Conservation (phyloP, 2,888 invertebrate genomes). For the Hyposoter dolosus region DNA sequence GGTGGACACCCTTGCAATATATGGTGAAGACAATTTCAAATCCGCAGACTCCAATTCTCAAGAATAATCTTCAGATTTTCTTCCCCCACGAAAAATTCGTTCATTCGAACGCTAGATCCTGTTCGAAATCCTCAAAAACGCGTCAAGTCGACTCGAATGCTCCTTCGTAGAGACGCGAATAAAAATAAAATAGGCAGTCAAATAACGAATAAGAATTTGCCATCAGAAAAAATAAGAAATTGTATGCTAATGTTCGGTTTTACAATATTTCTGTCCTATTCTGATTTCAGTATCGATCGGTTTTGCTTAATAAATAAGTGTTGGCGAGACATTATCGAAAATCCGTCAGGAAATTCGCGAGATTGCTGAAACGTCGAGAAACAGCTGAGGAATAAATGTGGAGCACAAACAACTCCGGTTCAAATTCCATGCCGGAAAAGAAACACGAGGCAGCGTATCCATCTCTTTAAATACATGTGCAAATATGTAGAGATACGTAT, state of each 20-base stretch:
- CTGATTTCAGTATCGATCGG: background rate
- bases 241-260: background rate
- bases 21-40: slow-evolving; percentile 19
- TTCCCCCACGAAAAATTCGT: slow-evolving; percentile 44
- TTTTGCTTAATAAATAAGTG: background rate
- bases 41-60: slow-evolving; percentile 18
- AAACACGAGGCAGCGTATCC: slow-evolving; percentile 16
- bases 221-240: background rate
- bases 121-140: background rate
- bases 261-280: background rate
- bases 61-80: background rate
- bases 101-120: background rate
- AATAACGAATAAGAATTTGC: background rate
- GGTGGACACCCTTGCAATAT: slow-evolving; percentile 53
- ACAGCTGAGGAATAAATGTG: slow-evolving; percentile 2
- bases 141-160: too few species aligned
- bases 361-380: slow-evolving; percentile 18
- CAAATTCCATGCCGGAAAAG: slow-evolving; percentile 60
- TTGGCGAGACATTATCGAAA: background rate
- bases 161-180: background rate
- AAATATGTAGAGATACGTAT: background rate
- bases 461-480: background rate
- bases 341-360: background rate
- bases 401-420: slow-evolving; percentile 15
- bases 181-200: background rate